Conservation (phyloP, 2,113 vertebrate species). For the zebrafish (Danio rerio) region GRCz12tu NC_133193.1:4219501-4220000, state of each 20-base stretch:
- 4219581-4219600: not conserved
- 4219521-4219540: slow-evolving; percentile 1
- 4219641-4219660: too few species aligned
- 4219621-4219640: not conserved
- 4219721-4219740: too few species aligned
- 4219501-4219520: slow-evolving; percentile 11
- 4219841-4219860: not conserved
- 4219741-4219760: too few species aligned
- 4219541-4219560: not conserved
- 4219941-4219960: not conserved
- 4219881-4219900: not conserved
- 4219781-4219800: too few species aligned
- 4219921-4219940: slow-evolving; percentile 9
- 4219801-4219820: not conserved
- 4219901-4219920: slow-evolving; percentile 8
- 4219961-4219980: not conserved
- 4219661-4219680: not conserved
- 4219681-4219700: not conserved
- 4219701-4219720: not conserved
- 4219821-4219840: not conserved
- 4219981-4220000: not conserved
- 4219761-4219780: too few species aligned
- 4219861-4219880: not conserved
- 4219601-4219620: not conserved
- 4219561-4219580: not conserved